Conservation (phyloP, 2,888 invertebrate species). For the Sinhomidia bicolor region DNA sequence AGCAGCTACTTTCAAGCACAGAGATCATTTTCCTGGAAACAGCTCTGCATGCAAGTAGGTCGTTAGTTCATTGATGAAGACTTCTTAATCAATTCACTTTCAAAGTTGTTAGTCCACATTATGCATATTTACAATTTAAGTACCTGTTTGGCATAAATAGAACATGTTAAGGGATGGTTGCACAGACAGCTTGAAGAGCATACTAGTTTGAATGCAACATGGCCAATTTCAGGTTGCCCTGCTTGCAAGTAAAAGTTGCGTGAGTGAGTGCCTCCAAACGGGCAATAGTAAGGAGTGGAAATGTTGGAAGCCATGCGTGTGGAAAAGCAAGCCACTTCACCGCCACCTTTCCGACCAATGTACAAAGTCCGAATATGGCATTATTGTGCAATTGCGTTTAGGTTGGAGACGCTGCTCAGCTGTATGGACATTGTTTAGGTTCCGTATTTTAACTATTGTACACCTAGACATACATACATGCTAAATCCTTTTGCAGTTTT, state of each 20-base stretch:
- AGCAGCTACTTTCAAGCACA: neutral
- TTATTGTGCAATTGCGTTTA: no score
- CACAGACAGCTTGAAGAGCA: no score
- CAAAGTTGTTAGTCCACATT: no score
- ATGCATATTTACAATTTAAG: neutral
- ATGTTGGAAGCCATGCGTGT: neutral
- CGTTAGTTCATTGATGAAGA: neutral
- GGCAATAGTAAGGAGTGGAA: neutral
- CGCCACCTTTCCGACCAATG: conserved; percentile 48
- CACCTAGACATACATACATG: no score
- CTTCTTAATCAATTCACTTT: neutral
- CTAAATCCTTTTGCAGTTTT: no score
- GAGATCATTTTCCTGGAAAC: no score
- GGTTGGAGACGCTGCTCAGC: no score
- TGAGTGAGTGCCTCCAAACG: neutral
- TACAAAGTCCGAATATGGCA: neutral
- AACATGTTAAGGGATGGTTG: no score
- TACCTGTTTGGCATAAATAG: neutral
- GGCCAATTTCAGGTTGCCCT: neutral
- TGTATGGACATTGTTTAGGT: no score
- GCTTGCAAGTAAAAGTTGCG: neutral
- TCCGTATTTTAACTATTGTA: no score
- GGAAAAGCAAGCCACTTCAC: conserved; percentile 36
- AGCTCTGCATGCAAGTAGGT: neutral
- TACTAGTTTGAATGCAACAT: no score